These are phyloP conservation scores for Orchesella cincta DNA, from an alignment of 1,140 invertebrate species.

Conservation along the genomic window DNA sequence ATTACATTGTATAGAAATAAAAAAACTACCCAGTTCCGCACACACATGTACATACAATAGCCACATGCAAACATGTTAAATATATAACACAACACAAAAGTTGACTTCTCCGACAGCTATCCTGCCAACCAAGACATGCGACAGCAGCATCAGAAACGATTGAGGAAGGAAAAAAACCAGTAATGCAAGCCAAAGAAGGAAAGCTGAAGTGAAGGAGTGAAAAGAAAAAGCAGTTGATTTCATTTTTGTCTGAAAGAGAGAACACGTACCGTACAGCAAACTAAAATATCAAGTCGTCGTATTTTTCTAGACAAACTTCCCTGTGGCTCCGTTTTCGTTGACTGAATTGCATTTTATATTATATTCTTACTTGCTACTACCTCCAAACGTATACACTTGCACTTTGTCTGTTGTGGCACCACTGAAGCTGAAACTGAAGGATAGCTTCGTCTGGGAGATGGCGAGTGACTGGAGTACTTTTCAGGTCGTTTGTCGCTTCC, in stretches of 20 bases:
- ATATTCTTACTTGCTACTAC: neutral
- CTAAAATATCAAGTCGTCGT: neutral
- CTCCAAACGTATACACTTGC: neutral
- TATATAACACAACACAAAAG: neutral
- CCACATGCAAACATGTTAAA: neutral
- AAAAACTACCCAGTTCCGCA: neutral
- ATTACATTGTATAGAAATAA: no score
- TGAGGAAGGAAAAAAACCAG: neutral
- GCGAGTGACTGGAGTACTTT: no score
- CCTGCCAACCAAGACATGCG: neutral
- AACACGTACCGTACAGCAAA: neutral
- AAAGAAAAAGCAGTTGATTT: neutral
- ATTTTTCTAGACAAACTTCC: neutral
- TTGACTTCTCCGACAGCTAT: neutral
- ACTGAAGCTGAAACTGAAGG: no score
- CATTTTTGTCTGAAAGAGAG: neutral
- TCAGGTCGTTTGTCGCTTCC: no score
- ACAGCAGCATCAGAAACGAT: constrained; percentile 12
- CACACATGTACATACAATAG: neutral
- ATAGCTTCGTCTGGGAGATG: no score
- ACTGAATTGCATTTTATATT: neutral
- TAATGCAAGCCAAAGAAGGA: neutral
- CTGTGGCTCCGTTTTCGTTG: neutral
- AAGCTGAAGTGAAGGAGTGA: neutral
- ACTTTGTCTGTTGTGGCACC: neutral